Percentiles rank a stretch among this genome's conserved stretches.
Conservation (phyloP, 2,888 invertebrate species). For the Ganaspis brasiliensis region DNA sequence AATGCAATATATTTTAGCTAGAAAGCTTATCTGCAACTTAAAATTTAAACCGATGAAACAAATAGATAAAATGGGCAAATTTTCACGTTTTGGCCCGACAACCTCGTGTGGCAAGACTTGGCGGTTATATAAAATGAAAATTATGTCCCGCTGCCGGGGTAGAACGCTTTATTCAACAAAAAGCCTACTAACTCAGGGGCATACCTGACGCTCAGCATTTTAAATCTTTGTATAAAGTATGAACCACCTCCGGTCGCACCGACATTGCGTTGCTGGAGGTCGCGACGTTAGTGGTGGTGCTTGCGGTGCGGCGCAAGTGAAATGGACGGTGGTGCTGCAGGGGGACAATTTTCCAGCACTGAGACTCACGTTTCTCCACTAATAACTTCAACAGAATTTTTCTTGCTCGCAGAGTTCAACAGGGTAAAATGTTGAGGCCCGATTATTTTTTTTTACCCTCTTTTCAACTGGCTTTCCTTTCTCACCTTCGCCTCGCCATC, state of each 20-base stretch:
- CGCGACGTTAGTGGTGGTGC: constrained; percentile 3
- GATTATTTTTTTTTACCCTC: constrained; percentile 50
- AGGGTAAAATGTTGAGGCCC: constrained; percentile 31
- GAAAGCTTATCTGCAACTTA: constrained; percentile 21
- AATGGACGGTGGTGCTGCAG: constrained; percentile 22
- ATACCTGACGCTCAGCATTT: constrained; percentile 65
- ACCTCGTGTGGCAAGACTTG: constrained; percentile 27
- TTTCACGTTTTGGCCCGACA: constrained; percentile 5
- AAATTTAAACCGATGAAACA: background rate
- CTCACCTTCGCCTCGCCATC: background rate
- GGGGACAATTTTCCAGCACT: constrained; percentile 47
- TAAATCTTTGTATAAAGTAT: constrained; percentile 65
- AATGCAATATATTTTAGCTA: constrained; percentile 21
- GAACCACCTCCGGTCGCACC: constrained; percentile 52
- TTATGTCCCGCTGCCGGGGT: constrained; percentile 56
- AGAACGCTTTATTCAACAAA: constrained; percentile 63
- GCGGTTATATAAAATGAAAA: constrained; percentile 53
- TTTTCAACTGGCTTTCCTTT: constrained; percentile 27
- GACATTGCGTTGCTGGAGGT: constrained; percentile 17
- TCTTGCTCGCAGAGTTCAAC: constrained; percentile 45
- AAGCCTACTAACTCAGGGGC: constrained; percentile 63
- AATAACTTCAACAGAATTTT: constrained; percentile 50
- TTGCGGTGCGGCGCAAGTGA: constrained; percentile 22
- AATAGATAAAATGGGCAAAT: constrained; percentile 12
- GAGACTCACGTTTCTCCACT: constrained; percentile 30